A percentile compares a stretch with the other conserved stretches of the same genome.
These are phyloP conservation scores for Chloroceryle inda DNA, from an alignment of 2,797 vertebrate species.

Conservation along the genomic window DNA sequence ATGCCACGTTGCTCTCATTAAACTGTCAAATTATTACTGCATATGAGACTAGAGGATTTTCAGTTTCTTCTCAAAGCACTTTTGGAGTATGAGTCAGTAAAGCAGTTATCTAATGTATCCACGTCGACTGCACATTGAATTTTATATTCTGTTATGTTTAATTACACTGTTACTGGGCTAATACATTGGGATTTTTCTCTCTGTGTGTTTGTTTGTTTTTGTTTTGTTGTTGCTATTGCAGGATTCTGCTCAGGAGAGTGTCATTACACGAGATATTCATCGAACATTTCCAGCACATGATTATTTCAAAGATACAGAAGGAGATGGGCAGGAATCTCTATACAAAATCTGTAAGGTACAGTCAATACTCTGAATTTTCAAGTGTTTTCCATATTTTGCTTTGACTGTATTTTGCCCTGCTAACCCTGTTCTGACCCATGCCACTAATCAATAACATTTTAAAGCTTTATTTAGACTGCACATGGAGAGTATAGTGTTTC, in stretches of 20 bases:
- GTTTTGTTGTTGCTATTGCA: constrained; percentile 17
- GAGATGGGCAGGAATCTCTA: constrained; percentile 96
- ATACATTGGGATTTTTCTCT: background rate
- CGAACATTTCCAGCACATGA: constrained; percentile 98
- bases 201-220: background rate
- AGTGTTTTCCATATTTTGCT: background rate
- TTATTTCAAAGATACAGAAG: constrained; percentile 96
- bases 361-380: background rate
- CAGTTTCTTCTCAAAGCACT: constrained; percentile 1
- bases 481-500: background rate
- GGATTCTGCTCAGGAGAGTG: constrained; percentile 94
- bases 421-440: background rate
- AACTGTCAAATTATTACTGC: constrained; percentile 1
- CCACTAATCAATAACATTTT: background rate
- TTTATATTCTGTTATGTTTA: background rate
- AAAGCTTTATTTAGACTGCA: background rate
- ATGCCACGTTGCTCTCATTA: constrained; percentile 9
- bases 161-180: background rate
- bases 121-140: background rate
- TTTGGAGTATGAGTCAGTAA: constrained; percentile 10
- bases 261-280: constrained; percentile 96
- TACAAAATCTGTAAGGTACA: constrained; percentile 99
- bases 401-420: background rate
- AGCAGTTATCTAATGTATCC: background rate
- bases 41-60: background rate